Evolutionary conservation across 2,797 vertebrate genomes (phyloP).

Genomic region (Molossus molossus): DNA sequence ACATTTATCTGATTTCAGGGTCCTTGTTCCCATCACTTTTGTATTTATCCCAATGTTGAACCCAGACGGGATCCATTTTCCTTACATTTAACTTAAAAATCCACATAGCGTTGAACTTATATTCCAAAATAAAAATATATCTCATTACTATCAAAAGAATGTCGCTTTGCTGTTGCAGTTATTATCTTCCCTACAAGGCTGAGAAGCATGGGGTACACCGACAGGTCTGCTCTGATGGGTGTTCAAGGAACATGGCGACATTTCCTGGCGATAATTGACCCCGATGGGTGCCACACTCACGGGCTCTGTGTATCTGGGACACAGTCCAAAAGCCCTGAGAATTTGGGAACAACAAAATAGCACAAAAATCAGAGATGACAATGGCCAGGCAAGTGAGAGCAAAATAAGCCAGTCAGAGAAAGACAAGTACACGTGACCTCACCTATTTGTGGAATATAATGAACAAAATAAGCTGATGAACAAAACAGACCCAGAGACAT

Average conservation of each 20-base stretch:
- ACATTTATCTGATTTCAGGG: neutral
- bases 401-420: no score
- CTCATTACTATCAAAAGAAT: neutral
- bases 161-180: neutral
- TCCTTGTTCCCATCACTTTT: neutral
- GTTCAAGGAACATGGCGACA: neutral
- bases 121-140: slow-evolving; percentile 17
- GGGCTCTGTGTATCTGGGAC: neutral
- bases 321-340: neutral
- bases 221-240: neutral
- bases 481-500: no score
- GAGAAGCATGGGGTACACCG: neutral
- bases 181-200: neutral
- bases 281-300: no score
- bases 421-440: no score
- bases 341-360: neutral
- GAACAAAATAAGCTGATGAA: no score
- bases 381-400: neutral
- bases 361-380: neutral
- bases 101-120: neutral
- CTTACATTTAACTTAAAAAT: neutral
- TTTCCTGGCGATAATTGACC: neutral
- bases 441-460: no score
- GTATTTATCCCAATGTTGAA: neutral
- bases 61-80: neutral